Base-by-base conservation (phyloP, 1,140 invertebrate species). In the Planococcus citri region DNA sequence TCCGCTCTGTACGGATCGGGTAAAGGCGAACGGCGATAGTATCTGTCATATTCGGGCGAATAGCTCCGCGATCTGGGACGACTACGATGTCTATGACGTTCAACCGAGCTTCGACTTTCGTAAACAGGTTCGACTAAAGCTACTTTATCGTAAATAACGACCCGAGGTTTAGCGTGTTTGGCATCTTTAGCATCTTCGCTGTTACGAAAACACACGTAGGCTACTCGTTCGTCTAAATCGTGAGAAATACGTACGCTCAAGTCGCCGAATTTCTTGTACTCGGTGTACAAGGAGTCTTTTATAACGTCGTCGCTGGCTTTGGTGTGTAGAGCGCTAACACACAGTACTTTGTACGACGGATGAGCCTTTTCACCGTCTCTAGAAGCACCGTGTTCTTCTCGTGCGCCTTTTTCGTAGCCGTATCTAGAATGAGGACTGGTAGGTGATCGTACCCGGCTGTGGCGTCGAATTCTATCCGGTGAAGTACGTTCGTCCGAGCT, bases 241-340 rank as follows among this genome's bases (percentile, higher is more conserved):
- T 95, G 90, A 1, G 91, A 87, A 61, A 98, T 86, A 76, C 94
- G 88, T 27, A 98, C 93, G 74, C 90, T 95, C 71, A 97, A 89
- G 76, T 97, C 95, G 25, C 95, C 95, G 78, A 91, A 98, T 75
- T 95, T 94, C 77, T 94, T 94, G 77, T 95, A 98, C 76, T 98
- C 95, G 67, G 92, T 82, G 75, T 94, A 94, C 6, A 98, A 78
- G 0, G 91, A 92, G 75, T 97, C 94, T 77, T 94, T 92, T 58
- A 98, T 86, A 68, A 92, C 86, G 75, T 94, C 91, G 76, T 98
- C 95, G 20, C 89, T 91, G 0, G 95, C 91, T 81, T 96, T 95
- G 0, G 91, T 88, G 74, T 95, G 92, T 57, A 98, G 83, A 58
- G 91, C 90, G 80, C 92, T 94, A 6, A 97, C 89, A 81, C 94